These are phyloP conservation scores for Magallana nippona DNA, from an alignment of 2,888 invertebrate genomes.

Conservation along the genomic window DNA sequence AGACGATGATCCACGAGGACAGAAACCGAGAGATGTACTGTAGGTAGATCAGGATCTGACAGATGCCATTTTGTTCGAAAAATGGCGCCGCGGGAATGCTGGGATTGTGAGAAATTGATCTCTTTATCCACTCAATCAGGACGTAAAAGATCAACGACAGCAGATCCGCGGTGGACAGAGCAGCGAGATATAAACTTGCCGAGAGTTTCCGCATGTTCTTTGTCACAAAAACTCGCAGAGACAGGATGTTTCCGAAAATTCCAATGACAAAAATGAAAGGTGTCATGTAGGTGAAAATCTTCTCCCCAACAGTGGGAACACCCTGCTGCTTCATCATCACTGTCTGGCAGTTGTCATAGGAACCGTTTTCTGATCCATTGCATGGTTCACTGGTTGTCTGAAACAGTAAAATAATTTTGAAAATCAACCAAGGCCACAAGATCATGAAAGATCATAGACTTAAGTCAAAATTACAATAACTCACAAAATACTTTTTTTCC, in stretches of 20 bases:
- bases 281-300: conserved; percentile 84
- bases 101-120: conserved; percentile 65
- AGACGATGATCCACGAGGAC: conserved; percentile 76
- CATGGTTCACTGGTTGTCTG: conserved; percentile 2
- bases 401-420: neutral
- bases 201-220: conserved; percentile 85
- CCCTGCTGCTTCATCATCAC: neutral
- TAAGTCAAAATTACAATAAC: too few relatives aligned
- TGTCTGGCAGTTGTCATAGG: neutral
- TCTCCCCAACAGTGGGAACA: conserved; percentile 48
- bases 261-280: conserved; percentile 88
- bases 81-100: conserved; percentile 59
- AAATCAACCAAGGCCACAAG: neutral
- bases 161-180: conserved; percentile 89
- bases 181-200: conserved; percentile 89
- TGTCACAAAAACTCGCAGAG: conserved; percentile 88
- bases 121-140: conserved; percentile 75
- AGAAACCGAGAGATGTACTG: conserved; percentile 80
- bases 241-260: conserved; percentile 87
- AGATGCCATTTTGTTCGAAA: conserved; percentile 82
- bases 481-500: too few relatives aligned
- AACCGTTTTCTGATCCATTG: neutral
- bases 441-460: too few relatives aligned
- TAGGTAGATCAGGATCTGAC: conserved; percentile 88
- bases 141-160: conserved; percentile 84